Evolutionary conservation across 2,797 vertebrate genomes (phyloP).

Genomic region (Chaunax sp.): DNA sequence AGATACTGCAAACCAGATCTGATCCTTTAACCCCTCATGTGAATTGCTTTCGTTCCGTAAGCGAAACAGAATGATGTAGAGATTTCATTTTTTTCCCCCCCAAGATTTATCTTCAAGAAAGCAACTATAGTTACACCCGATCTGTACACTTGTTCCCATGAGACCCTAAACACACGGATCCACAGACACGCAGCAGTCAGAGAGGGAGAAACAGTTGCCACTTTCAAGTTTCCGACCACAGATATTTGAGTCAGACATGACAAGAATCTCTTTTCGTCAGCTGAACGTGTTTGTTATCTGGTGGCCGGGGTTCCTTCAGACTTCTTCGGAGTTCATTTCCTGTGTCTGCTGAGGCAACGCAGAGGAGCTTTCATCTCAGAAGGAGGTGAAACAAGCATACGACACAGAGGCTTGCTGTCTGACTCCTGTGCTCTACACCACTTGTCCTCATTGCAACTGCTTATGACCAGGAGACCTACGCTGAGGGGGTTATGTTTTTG

Average conservation of each 20-base stretch:
- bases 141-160: constrained; percentile 47
- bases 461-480: constrained; percentile 20
- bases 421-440: constrained; percentile 32
- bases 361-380: constrained; percentile 67
- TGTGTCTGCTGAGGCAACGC: constrained; percentile 72
- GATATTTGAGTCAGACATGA: constrained; percentile 72
- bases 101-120: constrained; percentile 57
- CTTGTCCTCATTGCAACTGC: neutral
- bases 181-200: constrained; percentile 51
- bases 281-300: constrained; percentile 71
- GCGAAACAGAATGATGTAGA: constrained; percentile 57
- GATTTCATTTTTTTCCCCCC: constrained; percentile 15
- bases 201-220: constrained; percentile 65
- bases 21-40: constrained; percentile 57
- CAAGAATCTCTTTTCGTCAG: constrained; percentile 71
- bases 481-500: no score
- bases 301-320: constrained; percentile 66
- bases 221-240: constrained; percentile 75
- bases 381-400: constrained; percentile 64
- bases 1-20: constrained; percentile 49
- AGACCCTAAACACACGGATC: constrained; percentile 61
- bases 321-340: constrained; percentile 73
- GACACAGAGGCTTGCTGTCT: constrained; percentile 34
- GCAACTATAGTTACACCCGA: constrained; percentile 51
- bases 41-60: constrained; percentile 64